Evolutionary conservation across 2,797 vertebrate species (phyloP).

Genomic region (Liparis tanakae): DNA sequence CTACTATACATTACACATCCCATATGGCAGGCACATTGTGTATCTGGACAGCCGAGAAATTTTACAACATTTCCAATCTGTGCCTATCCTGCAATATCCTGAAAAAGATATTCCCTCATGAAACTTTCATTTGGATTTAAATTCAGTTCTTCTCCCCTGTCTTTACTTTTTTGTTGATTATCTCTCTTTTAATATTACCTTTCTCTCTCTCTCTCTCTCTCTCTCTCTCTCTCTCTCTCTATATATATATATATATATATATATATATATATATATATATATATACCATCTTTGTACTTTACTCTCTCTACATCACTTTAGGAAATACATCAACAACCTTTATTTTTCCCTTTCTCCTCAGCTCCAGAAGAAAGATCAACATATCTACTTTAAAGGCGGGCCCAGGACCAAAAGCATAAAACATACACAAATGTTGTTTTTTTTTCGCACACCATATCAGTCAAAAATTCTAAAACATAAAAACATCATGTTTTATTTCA

Average conservation of each 20-base stretch:
- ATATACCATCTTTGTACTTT: not conserved
- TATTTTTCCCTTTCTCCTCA: constrained; percentile 23
- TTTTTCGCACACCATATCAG: not conserved
- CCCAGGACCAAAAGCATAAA: constrained; percentile 5
- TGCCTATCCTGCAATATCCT: constrained; percentile 9
- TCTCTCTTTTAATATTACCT: constrained; percentile 25
- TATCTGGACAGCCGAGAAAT: constrained; percentile 25
- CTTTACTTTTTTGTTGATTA: constrained; percentile 37
- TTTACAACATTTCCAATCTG: constrained; percentile 15
- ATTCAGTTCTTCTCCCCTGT: constrained; percentile 31
- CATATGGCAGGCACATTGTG: constrained; percentile 16
- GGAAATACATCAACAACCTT: constrained; percentile 22
- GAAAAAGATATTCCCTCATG: constrained; percentile 28
- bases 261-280: too few species aligned
- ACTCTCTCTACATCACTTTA: not conserved
- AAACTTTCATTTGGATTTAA: constrained; percentile 41
- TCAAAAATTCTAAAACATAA: constrained; percentile 21
- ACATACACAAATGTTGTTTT: not conserved
- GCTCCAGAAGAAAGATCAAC: constrained; percentile 5
- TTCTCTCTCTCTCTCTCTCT: not conserved
- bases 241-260: too few species aligned
- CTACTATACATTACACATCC: constrained; percentile 25
- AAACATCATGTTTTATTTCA: constrained; percentile 36
- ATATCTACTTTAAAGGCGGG: constrained; percentile 12
- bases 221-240: not conserved